Conservation (phyloP, 2,797 vertebrate genomes). For the Basileuterus tristriatus region DNA sequence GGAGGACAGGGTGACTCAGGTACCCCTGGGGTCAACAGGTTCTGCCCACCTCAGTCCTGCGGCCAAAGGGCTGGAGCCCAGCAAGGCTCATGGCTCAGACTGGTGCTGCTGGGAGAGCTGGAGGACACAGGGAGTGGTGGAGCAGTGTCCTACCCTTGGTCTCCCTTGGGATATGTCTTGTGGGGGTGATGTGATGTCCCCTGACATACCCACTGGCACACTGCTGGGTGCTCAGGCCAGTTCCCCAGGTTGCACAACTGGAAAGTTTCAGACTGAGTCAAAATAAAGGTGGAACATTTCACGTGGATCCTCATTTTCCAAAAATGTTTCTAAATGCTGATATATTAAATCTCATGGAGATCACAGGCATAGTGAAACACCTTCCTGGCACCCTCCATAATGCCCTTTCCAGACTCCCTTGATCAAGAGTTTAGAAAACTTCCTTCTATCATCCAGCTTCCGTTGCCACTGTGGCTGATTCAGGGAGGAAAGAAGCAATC, state of each 20-base stretch:
- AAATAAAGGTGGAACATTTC: background rate
- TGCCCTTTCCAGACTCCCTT: background rate
- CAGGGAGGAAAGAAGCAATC: background rate
- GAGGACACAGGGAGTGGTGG: background rate
- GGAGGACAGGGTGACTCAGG: background rate
- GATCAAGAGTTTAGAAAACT: background rate
- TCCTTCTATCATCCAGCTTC: background rate
- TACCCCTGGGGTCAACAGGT: background rate
- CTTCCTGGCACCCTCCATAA: background rate
- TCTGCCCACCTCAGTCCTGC: background rate
- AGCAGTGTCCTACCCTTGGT: background rate
- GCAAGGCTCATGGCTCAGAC: rapidly evolving
- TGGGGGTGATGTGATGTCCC: background rate
- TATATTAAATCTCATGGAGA: background rate
- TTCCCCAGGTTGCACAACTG: background rate
- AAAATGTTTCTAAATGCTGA: background rate
- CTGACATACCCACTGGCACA: background rate
- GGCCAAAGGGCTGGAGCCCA: background rate
- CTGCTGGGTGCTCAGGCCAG: background rate
- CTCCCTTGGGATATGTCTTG: background rate
- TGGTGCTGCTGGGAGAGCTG: background rate
- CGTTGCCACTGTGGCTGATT: background rate
- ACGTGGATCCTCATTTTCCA: background rate
- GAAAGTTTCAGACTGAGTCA: background rate
- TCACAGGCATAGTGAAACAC: background rate